These are phyloP conservation scores for Pangasius krempfi DNA, from an alignment of 2,797 vertebrate species.

Conservation along the genomic window DNA sequence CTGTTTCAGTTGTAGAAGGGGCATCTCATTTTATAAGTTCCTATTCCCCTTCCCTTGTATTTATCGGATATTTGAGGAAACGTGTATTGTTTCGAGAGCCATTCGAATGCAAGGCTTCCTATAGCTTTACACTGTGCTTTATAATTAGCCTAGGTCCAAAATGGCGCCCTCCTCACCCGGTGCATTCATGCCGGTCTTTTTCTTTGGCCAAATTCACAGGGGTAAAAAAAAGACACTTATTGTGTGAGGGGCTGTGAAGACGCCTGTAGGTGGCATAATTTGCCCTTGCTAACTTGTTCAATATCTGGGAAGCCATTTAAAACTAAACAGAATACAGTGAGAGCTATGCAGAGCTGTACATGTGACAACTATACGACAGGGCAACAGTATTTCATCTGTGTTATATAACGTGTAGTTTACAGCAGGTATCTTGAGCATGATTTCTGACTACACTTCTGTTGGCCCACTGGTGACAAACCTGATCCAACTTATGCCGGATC, in stretches of 20 bases:
- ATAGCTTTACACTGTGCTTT: constrained; percentile 39
- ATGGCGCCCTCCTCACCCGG: constrained; percentile 78
- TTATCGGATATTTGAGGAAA: neutral
- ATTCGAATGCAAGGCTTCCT: constrained; percentile 6
- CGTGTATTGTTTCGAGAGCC: neutral
- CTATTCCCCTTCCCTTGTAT: neutral
- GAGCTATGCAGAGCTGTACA: neutral
- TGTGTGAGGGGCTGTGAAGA: constrained; percentile 56
- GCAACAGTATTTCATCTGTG: neutral
- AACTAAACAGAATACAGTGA: neutral
- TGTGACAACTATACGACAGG: neutral
- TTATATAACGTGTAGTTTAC: too few relatives aligned
- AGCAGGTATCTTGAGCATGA: too few relatives aligned
- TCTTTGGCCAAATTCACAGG: constrained; percentile 69
- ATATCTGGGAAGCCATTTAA: neutral
- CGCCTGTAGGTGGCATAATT: constrained; percentile 74
- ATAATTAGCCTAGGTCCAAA: constrained; percentile 68
- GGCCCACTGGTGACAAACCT: too few relatives aligned
- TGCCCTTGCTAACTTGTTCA: neutral
- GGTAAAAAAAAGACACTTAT: constrained; percentile 49
- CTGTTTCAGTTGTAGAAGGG: neutral
- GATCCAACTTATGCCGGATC: too few relatives aligned
- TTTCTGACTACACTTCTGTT: too few relatives aligned
- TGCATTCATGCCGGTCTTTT: constrained; percentile 72
- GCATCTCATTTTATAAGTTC: neutral